Base-by-base conservation (phyloP, 2,888 invertebrate genomes). In the Tenodera sinensis region DNA sequence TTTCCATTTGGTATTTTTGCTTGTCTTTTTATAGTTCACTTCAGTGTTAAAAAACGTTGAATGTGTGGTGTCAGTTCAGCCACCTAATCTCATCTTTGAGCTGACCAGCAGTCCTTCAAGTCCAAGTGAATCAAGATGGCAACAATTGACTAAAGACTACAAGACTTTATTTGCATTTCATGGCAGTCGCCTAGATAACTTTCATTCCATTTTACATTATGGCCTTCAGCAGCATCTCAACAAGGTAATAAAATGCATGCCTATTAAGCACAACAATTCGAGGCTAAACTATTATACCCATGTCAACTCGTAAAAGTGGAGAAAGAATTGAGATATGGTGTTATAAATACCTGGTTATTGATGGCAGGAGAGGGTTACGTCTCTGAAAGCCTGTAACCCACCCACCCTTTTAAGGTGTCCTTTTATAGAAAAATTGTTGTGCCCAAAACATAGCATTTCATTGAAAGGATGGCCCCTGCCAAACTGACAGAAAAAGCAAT, bases 171-270 rank as follows among this genome's bases (percentile, higher is more conserved):
- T 94, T 92, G 97, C 97, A 3, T 98, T 96, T 92, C 97, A 97
- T 92, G 97, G 97, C 71, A 97, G 96, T 92, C 95, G 96, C 89
- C 93, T 97, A 90, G 97, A 97, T 92, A 96, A 97, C 92, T 97
- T 97, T 92, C 96, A 97, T 93, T 96, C 97, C 0, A 97, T 97
- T 91, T 93, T 97, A 89, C 96, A 96, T 93, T 96, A 96, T 93
- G 97, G 97, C 4, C 94, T 97, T 88, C 96, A 96, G 91, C 96
- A 96, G 91, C 96, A 96, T 93, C 94, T 96, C 93, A 96, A 94
- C 91, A 95, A 95, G 93, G 96, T 96, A 71, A 71, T 25, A 71
- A n/a, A 92, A n/a, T 82, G 27, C 8, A 28, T 27, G n/a, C 14
- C 27, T 85, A 15, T 30, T 85, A n/a, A 28, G n/a, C n/a, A n/a